These are phyloP conservation scores for Pipistrellus nathusii DNA, from an alignment of 2,797 vertebrate genomes.

Conservation along the genomic window DNA sequence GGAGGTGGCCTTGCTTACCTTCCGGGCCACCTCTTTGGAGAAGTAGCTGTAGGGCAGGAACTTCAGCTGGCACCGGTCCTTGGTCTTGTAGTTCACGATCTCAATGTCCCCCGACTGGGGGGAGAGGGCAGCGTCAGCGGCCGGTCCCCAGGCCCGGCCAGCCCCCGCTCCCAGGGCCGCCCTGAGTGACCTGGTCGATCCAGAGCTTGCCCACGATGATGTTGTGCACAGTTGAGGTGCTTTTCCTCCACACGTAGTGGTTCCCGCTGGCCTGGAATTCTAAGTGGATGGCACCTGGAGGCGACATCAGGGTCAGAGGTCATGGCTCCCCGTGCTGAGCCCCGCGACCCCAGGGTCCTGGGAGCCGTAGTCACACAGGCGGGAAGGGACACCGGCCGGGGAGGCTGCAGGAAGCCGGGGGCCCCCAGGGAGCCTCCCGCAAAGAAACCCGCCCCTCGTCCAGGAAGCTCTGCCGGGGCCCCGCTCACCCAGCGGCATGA, in stretches of 20 bases:
- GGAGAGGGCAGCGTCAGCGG: slow-evolving; percentile 47
- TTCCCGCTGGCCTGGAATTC: slow-evolving; percentile 96
- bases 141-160: neutral
- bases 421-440: too few species aligned
- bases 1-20: slow-evolving; percentile 88
- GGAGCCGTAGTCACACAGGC: neutral
- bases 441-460: neutral
- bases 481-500: slow-evolving; percentile 97
- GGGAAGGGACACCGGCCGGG: neutral
- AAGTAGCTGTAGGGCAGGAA: slow-evolving; percentile 99
- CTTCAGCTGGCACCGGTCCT: slow-evolving; percentile 98
- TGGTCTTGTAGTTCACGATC: slow-evolving; percentile 97
- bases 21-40: slow-evolving; percentile 97
- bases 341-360: neutral
- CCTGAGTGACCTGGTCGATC: slow-evolving; percentile 96
- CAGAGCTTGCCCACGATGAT: slow-evolving; percentile 99
- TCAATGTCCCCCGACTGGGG: slow-evolving; percentile 98
- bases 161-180: neutral
- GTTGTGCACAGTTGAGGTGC: slow-evolving; percentile 99
- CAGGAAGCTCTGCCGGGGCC: neutral
- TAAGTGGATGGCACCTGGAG: slow-evolving; percentile 95
- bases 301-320: neutral
- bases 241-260: slow-evolving; percentile 98
- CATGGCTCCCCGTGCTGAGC: neutral
- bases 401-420: too few species aligned